Evolutionary conservation across 2,113 vertebrate genomes (phyloP).

Genomic region (Melanotaenia duboulayi): DNA sequence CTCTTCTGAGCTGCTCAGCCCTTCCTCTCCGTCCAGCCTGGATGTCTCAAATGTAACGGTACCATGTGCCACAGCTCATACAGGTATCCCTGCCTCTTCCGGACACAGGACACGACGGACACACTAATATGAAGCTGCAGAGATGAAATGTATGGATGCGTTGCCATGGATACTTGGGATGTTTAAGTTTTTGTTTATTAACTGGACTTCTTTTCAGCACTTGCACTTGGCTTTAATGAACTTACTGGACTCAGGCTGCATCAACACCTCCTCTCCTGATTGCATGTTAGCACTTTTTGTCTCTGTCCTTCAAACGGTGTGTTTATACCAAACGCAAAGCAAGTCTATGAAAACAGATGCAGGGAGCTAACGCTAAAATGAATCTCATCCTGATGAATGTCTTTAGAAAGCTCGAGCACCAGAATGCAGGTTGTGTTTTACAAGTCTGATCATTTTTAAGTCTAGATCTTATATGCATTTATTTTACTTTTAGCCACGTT

Average conservation of each 20-base stretch:
- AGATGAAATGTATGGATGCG: fast-evolving
- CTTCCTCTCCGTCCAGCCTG: neutral
- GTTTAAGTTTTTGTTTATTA: neutral
- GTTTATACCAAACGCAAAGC: conserved; percentile 5
- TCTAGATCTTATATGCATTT: too few relatives aligned
- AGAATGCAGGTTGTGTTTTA: too few relatives aligned
- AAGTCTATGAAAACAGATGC: too few relatives aligned
- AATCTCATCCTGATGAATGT: too few relatives aligned
- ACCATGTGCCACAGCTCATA: neutral
- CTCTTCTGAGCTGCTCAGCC: neutral
- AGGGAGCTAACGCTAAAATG: too few relatives aligned
- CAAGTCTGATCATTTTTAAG: too few relatives aligned
- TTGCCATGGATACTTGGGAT: neutral
- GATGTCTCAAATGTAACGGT: neutral
- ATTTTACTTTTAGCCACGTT: too few relatives aligned
- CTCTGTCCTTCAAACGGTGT: neutral
- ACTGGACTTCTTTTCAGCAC: conserved; percentile 32
- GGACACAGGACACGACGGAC: neutral
- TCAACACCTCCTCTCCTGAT: conserved; percentile 3
- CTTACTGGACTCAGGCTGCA: conserved; percentile 1
- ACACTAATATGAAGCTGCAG: neutral
- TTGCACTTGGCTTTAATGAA: conserved; percentile 57
- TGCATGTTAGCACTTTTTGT: fast-evolving
- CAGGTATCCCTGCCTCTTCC: neutral
- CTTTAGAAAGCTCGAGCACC: too few relatives aligned